Percentiles rank a stretch among this genome's conserved stretches.
Conservation (phyloP, 2,113 vertebrate genomes). For the Solea senegalensis region DNA sequence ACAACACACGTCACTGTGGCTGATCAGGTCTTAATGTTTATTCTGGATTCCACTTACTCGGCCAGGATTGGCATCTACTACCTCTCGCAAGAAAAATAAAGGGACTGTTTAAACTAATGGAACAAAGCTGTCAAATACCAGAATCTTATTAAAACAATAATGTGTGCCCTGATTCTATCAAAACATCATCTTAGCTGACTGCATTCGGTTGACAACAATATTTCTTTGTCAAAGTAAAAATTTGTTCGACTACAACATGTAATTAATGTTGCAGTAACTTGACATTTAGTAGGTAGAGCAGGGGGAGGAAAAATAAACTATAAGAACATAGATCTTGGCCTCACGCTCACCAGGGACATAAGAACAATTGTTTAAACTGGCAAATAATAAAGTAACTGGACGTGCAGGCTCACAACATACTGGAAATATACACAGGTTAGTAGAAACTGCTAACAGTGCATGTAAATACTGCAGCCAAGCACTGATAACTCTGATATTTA, state of each 20-base stretch:
- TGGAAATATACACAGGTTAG: too few species aligned
- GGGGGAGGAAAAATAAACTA: conserved; percentile 30
- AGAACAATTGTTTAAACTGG: conserved; percentile 18
- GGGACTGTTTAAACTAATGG: not conserved
- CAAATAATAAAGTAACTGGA: conserved; percentile 10
- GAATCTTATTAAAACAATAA: too few species aligned
- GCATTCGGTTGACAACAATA: not conserved
- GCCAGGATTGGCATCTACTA: conserved; percentile 10
- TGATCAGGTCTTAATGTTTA: conserved; percentile 71
- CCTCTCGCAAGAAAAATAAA: conserved; percentile 10
- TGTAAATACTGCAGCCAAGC: not conserved
- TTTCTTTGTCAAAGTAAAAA: not conserved
- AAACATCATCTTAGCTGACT: not conserved
- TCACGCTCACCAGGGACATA: conserved; percentile 8
- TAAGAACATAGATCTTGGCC: conserved; percentile 43
- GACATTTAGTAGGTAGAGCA: conserved; percentile 17
- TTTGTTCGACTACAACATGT: conserved; percentile 1
- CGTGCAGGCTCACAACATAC: conserved; percentile 1
- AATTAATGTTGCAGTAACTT: conserved; percentile 13
- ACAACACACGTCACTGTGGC: conserved; percentile 52
- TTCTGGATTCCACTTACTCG: conserved; percentile 52
- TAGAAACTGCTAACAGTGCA: not conserved
- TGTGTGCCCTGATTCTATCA: not conserved
- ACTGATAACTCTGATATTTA: too few species aligned
- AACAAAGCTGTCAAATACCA: not conserved